Base-by-base conservation (phyloP, 2,888 invertebrate species). In the Panorpa germanica region DNA sequence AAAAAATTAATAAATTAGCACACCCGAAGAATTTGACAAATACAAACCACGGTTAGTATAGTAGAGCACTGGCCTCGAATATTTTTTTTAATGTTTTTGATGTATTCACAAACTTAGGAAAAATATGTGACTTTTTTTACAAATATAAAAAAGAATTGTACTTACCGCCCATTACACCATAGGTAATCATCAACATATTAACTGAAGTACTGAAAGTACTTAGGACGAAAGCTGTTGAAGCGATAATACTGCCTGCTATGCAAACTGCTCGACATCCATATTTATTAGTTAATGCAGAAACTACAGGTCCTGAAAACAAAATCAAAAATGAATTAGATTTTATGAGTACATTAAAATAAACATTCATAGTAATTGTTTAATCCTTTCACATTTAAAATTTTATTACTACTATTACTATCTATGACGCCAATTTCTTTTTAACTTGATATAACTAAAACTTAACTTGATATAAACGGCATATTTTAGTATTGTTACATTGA, bases 201-300 rank as follows among this genome's bases (percentile, higher is more conserved):
- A 95, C 75, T 41, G 76, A 78, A 27, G 74, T 71, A 44, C 90
- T 82, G 50, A 85, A 76, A n/a, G 77, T 78, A 39, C 86, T 78
- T 33, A 86, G 61, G 28, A 78, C 77, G 56, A 95, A 90, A 11
- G 90, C 86, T 3, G 65, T 45, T 22, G 85, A 69, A 9, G 85
- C 81, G 19, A 95, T 66, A 23, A 93, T 49, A 43, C 86, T 80
- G 14, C 96, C 98, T 4, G 77, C 72, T 39, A 96, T 81, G 49
- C 93, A 93, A 7, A 96, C 93, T 4, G 76, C 69, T 17, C 95
- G 71, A 49, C 95, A 93, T 5, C 95, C 96, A 52, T 70, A 96
- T 53, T 85, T 88, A 62, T 96, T 96, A 44, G 91, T 86, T 46
- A 96, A 60, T 35, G 93, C 93, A 41, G 91, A 86, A 33, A 91